Conservation (phyloP, 2,113 vertebrate genomes). For the Plecotus auritus region DNA sequence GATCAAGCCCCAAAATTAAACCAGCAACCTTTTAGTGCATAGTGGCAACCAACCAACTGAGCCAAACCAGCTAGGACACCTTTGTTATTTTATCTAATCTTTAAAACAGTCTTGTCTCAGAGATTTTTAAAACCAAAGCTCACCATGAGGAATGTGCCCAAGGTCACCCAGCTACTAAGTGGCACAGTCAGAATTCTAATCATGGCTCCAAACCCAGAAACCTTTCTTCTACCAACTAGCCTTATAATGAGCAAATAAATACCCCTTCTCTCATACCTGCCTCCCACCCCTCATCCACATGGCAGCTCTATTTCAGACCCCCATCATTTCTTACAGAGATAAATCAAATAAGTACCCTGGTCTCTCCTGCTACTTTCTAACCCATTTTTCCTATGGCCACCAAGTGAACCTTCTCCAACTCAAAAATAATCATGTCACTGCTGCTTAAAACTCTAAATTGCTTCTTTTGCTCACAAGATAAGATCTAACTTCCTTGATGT, state of each 20-base stretch:
- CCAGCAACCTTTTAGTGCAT: neutral
- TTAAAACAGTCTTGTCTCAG: neutral
- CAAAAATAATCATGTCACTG: neutral
- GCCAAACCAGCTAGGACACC: neutral
- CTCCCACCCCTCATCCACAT: accelerated
- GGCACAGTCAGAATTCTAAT: neutral
- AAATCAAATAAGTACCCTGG: neutral
- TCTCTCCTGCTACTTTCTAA: no score
- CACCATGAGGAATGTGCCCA: neutral
- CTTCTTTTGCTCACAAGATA: neutral
- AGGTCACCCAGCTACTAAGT: neutral
- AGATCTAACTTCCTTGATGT: neutral
- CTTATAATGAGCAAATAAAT: neutral
- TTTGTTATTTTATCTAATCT: neutral
- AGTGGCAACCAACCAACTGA: neutral
- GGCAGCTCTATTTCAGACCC: neutral
- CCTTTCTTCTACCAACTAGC: neutral
- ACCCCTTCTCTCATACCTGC: neutral
- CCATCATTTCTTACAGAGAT: neutral
- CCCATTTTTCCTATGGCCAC: neutral
- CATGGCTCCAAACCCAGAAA: neutral
- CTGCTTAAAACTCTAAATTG: neutral
- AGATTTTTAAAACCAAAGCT: neutral
- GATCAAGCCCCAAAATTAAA: neutral
- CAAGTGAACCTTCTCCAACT: neutral